Conservation (phyloP, 2,113 vertebrate genomes). For the Myotis davidii region DNA sequence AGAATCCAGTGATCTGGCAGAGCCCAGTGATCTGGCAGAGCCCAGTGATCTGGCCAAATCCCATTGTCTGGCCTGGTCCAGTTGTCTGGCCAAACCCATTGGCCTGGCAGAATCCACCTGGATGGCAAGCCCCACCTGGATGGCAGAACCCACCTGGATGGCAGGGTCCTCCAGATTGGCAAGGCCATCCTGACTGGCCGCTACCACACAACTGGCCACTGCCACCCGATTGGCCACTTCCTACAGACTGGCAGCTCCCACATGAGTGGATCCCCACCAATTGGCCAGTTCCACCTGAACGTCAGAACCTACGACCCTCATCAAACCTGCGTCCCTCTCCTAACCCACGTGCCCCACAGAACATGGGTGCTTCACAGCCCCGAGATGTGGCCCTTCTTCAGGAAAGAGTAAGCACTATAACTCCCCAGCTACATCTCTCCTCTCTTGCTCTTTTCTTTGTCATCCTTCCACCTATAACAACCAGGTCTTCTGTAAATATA, state of each 20-base stretch:
- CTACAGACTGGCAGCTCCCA: constrained; percentile 72
- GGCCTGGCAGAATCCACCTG: constrained; percentile 75
- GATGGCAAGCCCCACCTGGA: constrained; percentile 73
- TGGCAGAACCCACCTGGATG: constrained; percentile 72
- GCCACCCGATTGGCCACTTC: constrained; percentile 72
- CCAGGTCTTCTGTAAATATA: constrained; percentile 26
- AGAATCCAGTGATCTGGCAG: constrained; percentile 77
- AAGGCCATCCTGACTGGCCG: constrained; percentile 70
- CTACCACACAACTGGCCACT: constrained; percentile 73
- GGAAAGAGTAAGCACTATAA: constrained; percentile 74
- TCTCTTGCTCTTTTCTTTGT: neutral
- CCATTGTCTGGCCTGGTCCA: constrained; percentile 76
- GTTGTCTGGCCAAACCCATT: constrained; percentile 79
- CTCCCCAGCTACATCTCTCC: neutral
- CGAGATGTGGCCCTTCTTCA: constrained; percentile 76
- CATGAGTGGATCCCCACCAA: constrained; percentile 76
- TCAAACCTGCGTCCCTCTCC: constrained; percentile 73
- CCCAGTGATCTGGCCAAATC: constrained; percentile 73
- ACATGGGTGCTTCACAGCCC: constrained; percentile 66
- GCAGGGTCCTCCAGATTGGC: constrained; percentile 77
- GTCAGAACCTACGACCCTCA: constrained; percentile 75
- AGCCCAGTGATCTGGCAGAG: constrained; percentile 78
- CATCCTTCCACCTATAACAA: neutral
- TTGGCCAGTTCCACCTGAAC: constrained; percentile 75
- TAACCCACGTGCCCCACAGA: constrained; percentile 74